These are phyloP conservation scores for Kradibia gibbosae DNA, from an alignment of 1,140 invertebrate species.

Conservation along the genomic window DNA sequence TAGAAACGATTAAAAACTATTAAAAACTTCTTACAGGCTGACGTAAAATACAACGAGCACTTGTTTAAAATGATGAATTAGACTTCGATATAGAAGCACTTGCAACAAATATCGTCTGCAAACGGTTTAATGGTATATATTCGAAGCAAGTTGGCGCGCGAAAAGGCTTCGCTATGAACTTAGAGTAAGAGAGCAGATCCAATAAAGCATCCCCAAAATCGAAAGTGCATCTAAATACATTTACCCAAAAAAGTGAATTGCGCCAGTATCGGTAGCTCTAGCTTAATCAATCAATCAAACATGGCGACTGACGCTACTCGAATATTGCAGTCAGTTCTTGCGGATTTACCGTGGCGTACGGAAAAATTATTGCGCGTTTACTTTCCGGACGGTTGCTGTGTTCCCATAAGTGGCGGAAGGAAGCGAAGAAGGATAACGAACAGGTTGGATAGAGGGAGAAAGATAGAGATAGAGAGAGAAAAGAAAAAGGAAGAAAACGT, in stretches of 20 bases:
- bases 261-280: background rate
- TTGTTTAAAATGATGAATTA: background rate
- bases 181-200: background rate
- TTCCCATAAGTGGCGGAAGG: constrained; percentile 29
- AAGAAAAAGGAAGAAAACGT: background rate
- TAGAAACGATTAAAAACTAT: background rate
- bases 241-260: background rate
- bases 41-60: no score
- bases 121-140: background rate
- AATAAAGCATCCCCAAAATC: background rate
- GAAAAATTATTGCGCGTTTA: constrained; percentile 38
- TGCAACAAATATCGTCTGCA: background rate
- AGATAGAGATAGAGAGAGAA: background rate
- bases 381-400: constrained; percentile 9
- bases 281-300: constrained; percentile 42
- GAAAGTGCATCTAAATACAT: background rate
- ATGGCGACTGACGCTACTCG: background rate
- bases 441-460: background rate
- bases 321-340: constrained; percentile 35
- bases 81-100: background rate
- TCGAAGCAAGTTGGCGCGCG: background rate
- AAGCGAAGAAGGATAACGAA: background rate
- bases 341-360: constrained; percentile 28
- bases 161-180: no score
- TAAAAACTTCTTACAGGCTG: no score